Evolutionary conservation across 2,888 invertebrate genomes (phyloP).

Genomic region (Cantharis rufa): DNA sequence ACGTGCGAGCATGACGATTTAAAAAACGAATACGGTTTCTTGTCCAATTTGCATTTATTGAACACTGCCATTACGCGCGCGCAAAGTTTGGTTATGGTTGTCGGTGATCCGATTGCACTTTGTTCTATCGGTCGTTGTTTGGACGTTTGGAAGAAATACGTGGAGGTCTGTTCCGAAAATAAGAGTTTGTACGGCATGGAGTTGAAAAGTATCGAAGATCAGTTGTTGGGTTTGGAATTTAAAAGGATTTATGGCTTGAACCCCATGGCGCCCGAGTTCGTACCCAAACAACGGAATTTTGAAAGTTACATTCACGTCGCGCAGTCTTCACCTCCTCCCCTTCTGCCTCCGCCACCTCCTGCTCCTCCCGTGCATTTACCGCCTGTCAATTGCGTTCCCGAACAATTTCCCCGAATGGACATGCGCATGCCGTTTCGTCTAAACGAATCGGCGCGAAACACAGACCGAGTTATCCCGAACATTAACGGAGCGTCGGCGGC

Average conservation of each 20-base stretch:
- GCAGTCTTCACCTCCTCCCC: not conserved
- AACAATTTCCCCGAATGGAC: not conserved
- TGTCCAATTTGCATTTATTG: slow-evolving; percentile 79
- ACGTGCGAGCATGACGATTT: slow-evolving; percentile 64
- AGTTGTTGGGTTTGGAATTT: slow-evolving; percentile 74
- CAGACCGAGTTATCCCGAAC: not conserved
- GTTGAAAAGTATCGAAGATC: slow-evolving; percentile 68
- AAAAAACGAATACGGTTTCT: slow-evolving; percentile 77
- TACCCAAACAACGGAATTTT: slow-evolving; percentile 64
- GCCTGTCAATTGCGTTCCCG: slow-evolving; percentile 12
- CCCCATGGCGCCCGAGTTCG: slow-evolving; percentile 79
- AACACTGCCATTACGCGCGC: slow-evolving; percentile 84
- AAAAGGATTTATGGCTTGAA: slow-evolving; percentile 78
- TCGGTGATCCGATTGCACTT: slow-evolving; percentile 82
- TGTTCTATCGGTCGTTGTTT: slow-evolving; percentile 80
- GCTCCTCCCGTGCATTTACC: slow-evolving; percentile 32
- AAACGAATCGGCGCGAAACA: not conserved
- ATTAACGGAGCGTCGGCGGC: not conserved
- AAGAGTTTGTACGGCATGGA: slow-evolving; percentile 74
- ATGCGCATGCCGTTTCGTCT: not conserved
- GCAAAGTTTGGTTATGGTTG: slow-evolving; percentile 80
- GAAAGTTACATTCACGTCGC: slow-evolving; percentile 56
- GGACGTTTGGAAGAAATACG: slow-evolving; percentile 79
- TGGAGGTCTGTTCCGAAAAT: slow-evolving; percentile 72
- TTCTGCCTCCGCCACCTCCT: slow-evolving; percentile 5